A percentile compares a stretch with the other conserved stretches of the same genome.
Conservation (phyloP, 2,888 invertebrate genomes). For the Heliconius erato region DNA sequence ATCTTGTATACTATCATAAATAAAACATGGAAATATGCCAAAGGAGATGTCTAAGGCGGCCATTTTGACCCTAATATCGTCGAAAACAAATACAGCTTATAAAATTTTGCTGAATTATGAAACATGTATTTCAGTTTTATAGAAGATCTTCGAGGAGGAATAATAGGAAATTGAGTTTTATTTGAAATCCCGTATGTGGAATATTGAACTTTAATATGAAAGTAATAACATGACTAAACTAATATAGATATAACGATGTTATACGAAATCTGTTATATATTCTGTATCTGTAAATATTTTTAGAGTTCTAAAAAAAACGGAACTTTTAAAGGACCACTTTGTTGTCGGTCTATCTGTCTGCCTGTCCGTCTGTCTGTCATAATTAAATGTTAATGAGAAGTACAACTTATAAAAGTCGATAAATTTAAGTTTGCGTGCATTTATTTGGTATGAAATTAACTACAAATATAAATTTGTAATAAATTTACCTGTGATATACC, state of each 20-base stretch:
- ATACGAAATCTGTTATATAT: not conserved
- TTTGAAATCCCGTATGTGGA: slow-evolving; percentile 1
- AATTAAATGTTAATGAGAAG: too few species aligned
- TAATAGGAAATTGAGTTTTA: slow-evolving; percentile 11
- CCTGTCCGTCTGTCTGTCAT: too few species aligned
- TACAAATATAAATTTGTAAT: too few species aligned
- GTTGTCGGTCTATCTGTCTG: too few species aligned
- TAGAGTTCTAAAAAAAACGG: not conserved
- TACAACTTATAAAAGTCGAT: too few species aligned
- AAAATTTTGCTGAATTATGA: slow-evolving; percentile 30
- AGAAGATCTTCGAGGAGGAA: not conserved
- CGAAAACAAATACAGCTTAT: slow-evolving; percentile 28
- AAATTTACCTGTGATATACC: too few species aligned
- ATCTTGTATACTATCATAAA: slow-evolving; percentile 19
- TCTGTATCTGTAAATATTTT: not conserved
- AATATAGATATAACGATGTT: slow-evolving; percentile 4
- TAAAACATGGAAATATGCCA: slow-evolving; percentile 22
- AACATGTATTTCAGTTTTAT: slow-evolving; percentile 19
- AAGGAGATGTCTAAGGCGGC: slow-evolving; percentile 14
- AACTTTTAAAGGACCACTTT: too few species aligned
- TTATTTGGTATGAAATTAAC: too few species aligned
- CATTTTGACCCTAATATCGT: slow-evolving; percentile 15
- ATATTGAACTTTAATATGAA: slow-evolving; percentile 17
- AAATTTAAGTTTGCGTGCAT: too few species aligned
- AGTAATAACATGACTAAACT: not conserved